Evolutionary conservation across 2,888 invertebrate species (phyloP), one percentile per base, ranked within the genome.

Genomic region (Onthophagus sagittarius): DNA sequence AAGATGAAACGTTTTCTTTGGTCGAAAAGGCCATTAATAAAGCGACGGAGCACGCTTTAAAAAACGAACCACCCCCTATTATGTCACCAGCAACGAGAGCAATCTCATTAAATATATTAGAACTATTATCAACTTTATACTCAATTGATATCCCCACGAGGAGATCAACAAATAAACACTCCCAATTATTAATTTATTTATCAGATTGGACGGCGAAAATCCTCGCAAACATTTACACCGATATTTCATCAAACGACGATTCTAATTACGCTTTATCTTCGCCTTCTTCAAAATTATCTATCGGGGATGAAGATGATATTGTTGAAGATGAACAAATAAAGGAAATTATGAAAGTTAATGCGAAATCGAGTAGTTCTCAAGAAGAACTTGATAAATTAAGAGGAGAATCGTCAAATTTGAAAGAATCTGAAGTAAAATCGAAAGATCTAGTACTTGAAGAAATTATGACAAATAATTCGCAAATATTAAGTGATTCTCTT

Each of bases 81-180:
- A 87, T 89, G 0, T 88, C 89, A 0, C 88, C 89, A 65, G 83
- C 89, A 75, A 77, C 89, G 75, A 82, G 89, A 71, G 88, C 88
- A 77, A 87, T 89, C 63, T 88, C 89, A 2, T 88, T 89, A 76
- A 87, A 88, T 1, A 87, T 90, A n/a, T 79, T 89, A 77, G 88
- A 89, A 77, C 84, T 88, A 77, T 86, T 90, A 3, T 88, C 89
- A 72, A 88, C 88, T 77, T 85, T 90, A 79, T 82, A 97, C 94
- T 95, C 97, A 95, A 84, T 98, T 94, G 88, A 93, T 91, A 86
- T 97, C 93, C 89, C 98, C 94, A 85, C 98, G 97, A 89, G 94
- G 94, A 72, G 73, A 6, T 73, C 75, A 39, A 73, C 31, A 23
- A 78, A 78, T 78, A 76, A 78, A 72, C 62, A 75, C 0, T 80